phyloP scores from a whole-genome alignment of 2,113 vertebrate species.

The Cheilinus undulatus region DNA sequence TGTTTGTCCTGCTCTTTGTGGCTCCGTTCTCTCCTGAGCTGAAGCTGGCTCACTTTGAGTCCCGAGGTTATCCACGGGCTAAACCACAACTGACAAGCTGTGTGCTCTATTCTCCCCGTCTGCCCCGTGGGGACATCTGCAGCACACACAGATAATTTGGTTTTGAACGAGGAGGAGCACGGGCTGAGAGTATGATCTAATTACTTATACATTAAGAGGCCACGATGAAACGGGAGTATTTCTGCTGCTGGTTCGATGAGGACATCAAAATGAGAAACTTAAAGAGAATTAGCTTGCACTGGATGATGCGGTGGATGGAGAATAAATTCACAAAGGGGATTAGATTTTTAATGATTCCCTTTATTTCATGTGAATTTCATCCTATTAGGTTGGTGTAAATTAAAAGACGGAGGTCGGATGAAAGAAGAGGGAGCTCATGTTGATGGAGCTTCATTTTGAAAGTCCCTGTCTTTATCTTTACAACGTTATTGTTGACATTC shows the following conservation, averaged over 20 bases:
- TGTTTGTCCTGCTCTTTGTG: conserved; percentile 33
- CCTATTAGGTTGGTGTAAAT: conserved; percentile 44
- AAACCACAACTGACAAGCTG: conserved; percentile 51
- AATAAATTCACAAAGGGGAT: conserved; percentile 47
- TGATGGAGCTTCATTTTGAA: neutral
- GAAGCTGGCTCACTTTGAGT: conserved; percentile 31
- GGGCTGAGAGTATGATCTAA: conserved; percentile 70
- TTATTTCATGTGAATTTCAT: conserved; percentile 35
- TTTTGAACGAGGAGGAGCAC: conserved; percentile 67
- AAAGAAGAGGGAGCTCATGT: conserved; percentile 12
- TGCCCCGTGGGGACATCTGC: conserved; percentile 60
- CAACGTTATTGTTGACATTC: conserved; percentile 2
- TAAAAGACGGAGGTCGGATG: conserved; percentile 35
- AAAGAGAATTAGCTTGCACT: conserved; percentile 43
- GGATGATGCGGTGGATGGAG: conserved; percentile 37
- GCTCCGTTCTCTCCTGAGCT: conserved; percentile 22
- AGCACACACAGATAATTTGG: conserved; percentile 67
- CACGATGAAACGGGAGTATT: conserved; percentile 61
- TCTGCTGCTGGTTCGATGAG: conserved; percentile 48
- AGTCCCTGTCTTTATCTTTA: neutral
- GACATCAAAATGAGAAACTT: conserved; percentile 52
- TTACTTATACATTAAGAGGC: conserved; percentile 74
- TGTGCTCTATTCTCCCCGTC: conserved; percentile 45
- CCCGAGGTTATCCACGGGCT: conserved; percentile 49
- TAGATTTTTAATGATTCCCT: conserved; percentile 57